Percentiles rank a stretch among this genome's conserved stretches.
These are phyloP conservation scores for Picathartes gymnocephalus DNA, from an alignment of 2,113 vertebrate genomes.

Conservation along the genomic window DNA sequence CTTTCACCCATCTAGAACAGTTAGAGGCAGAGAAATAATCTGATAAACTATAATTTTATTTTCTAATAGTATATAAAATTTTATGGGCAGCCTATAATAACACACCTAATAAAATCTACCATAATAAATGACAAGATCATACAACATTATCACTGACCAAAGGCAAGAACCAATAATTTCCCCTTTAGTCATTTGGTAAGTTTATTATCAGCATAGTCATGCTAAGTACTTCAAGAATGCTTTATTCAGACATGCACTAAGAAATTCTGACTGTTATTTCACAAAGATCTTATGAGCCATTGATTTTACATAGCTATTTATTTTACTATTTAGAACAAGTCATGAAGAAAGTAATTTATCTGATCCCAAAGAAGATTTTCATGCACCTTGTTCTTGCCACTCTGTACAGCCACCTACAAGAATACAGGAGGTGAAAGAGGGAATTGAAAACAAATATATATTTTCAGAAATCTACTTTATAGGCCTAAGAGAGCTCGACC, in stretches of 20 bases:
- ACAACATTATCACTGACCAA: background rate
- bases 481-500: background rate
- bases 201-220: conserved; percentile 6
- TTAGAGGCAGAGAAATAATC: conserved; percentile 50
- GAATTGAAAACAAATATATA: background rate
- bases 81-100: conserved; percentile 32
- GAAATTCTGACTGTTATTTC: background rate
- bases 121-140: conserved; percentile 47
- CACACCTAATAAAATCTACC: conserved; percentile 50
- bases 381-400: background rate
- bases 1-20: conserved; percentile 5
- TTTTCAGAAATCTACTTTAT: background rate
- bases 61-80: conserved; percentile 34
- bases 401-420: background rate
- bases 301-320: background rate
- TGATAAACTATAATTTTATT: conserved; percentile 56
- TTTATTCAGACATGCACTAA: background rate
- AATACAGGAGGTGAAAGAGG: background rate
- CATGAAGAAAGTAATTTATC: background rate
- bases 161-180: conserved; percentile 28
- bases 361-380: background rate
- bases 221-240: background rate
- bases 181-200: background rate
- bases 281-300: background rate
- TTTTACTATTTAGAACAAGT: background rate